Conservation (phyloP, 2,888 invertebrate species). For the Nudaria mundana region DNA sequence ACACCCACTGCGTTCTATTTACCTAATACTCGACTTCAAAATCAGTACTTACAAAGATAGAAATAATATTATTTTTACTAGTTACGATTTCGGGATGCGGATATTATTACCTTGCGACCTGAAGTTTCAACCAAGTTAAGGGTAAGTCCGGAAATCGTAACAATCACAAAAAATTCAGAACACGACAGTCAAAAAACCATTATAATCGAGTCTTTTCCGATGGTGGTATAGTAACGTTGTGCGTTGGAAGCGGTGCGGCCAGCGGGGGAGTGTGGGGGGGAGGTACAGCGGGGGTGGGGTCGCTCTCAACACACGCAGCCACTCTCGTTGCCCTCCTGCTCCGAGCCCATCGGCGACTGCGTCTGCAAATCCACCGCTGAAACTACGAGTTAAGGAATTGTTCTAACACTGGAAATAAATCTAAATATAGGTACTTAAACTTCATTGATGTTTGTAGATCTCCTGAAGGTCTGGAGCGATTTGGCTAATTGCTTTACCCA, state of each 20-base stretch:
- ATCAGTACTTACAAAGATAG: constrained; percentile 23
- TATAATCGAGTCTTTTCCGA: constrained; percentile 21
- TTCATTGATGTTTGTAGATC: too few species aligned
- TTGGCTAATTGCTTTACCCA: too few species aligned
- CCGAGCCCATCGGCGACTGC: constrained; percentile 89
- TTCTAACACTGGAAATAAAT: too few species aligned
- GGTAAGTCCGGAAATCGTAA: too few species aligned
- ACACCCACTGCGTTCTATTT: constrained; percentile 19
- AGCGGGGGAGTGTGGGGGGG: too few species aligned
- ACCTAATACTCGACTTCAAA: constrained; percentile 17
- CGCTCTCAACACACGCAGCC: constrained; percentile 89
- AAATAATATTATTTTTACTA: constrained; percentile 31
- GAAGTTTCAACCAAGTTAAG: too few species aligned
- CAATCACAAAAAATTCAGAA: too few species aligned
- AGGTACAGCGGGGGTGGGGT: constrained; percentile 19
- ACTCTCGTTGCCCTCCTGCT: constrained; percentile 89
- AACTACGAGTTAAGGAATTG: constrained; percentile 49
- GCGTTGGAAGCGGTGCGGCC: constrained; percentile 39
- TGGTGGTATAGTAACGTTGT: constrained; percentile 27
- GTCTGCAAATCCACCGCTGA: constrained; percentile 92
- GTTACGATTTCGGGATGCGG: too few species aligned
- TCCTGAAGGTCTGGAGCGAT: too few species aligned
- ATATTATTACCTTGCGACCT: too few species aligned
- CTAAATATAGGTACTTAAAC: too few species aligned
- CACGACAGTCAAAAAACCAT: too few species aligned